These are phyloP conservation scores for Caenorhabditis sp. DNA, from an alignment of 2,888 invertebrate species.

Conservation along the genomic window DNA sequence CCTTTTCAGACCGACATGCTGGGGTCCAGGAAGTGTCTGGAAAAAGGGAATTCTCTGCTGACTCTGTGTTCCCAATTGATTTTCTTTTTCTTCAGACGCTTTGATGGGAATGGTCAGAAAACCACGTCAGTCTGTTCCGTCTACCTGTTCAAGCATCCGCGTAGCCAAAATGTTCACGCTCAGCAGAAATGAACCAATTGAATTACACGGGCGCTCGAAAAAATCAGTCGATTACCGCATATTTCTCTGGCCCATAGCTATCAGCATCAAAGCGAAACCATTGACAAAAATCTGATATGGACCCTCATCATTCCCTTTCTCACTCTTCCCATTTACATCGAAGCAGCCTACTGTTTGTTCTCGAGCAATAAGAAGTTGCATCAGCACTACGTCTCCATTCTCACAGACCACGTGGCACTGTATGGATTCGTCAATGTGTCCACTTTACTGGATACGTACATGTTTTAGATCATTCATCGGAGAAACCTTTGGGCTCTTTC, in stretches of 20 bases:
- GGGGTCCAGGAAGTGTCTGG: too few relatives aligned
- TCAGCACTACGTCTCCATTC: slow-evolving; percentile 18
- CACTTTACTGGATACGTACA: neutral
- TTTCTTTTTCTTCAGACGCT: too few relatives aligned
- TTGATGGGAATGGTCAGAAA: too few relatives aligned
- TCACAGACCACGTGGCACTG: slow-evolving; percentile 20
- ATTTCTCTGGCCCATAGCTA: too few relatives aligned
- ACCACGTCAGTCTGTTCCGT: too few relatives aligned
- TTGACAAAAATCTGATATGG: slow-evolving; percentile 18
- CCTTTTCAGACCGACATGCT: neutral
- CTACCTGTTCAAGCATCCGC: too few relatives aligned
- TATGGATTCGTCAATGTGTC: neutral
- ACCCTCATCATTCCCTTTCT: slow-evolving; percentile 16
- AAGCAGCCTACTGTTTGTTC: slow-evolving; percentile 39
- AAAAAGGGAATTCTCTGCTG: neutral
- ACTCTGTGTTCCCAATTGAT: too few relatives aligned
- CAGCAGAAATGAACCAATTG: too few relatives aligned
- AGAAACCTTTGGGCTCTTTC: slow-evolving; percentile 31
- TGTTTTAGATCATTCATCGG: slow-evolving; percentile 24
- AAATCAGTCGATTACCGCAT: too few relatives aligned
- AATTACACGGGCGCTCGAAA: too few relatives aligned
- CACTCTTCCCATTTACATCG: slow-evolving; percentile 35
- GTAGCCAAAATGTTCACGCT: too few relatives aligned
- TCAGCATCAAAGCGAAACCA: slow-evolving; percentile 12
- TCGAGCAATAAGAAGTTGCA: slow-evolving; percentile 8